Evolutionary conservation across 2,113 vertebrate species (phyloP).

Genomic region (Dicrurus megarhynchus): DNA sequence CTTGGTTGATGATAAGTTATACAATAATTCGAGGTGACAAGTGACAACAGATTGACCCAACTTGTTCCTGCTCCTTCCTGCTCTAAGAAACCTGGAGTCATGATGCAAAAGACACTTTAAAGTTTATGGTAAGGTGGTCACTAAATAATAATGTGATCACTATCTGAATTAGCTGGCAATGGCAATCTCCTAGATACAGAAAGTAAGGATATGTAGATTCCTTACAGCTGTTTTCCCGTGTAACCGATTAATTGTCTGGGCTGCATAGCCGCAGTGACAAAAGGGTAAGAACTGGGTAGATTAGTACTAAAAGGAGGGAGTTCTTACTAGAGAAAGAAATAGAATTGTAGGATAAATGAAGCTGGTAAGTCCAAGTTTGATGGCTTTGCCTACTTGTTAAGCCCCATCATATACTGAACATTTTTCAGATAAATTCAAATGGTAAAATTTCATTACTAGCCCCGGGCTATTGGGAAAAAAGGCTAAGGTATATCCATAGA

Average conservation of each 20-base stretch:
- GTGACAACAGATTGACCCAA: background rate
- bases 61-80: background rate
- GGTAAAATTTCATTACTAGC: background rate
- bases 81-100: background rate
- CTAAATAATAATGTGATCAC: background rate
- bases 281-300: background rate
- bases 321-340: background rate
- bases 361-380: background rate
- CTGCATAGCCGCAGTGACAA: background rate
- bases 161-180: background rate
- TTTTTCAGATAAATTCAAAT: background rate
- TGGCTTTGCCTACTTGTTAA: background rate
- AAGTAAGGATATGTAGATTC: background rate
- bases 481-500: background rate
- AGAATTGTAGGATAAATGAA: background rate
- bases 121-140: background rate
- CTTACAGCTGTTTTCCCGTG: background rate
- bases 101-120: background rate
- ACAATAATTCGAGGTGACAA: constrained; percentile 41
- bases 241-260: background rate
- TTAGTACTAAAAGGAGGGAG: background rate
- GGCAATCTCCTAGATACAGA: background rate
- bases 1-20: background rate
- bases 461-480: background rate
- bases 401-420: background rate